A percentile compares a stretch with the other conserved stretches of the same genome.
These are phyloP conservation scores for Pissodes strobi DNA, from an alignment of 1,140 invertebrate species.

Conservation along the genomic window DNA sequence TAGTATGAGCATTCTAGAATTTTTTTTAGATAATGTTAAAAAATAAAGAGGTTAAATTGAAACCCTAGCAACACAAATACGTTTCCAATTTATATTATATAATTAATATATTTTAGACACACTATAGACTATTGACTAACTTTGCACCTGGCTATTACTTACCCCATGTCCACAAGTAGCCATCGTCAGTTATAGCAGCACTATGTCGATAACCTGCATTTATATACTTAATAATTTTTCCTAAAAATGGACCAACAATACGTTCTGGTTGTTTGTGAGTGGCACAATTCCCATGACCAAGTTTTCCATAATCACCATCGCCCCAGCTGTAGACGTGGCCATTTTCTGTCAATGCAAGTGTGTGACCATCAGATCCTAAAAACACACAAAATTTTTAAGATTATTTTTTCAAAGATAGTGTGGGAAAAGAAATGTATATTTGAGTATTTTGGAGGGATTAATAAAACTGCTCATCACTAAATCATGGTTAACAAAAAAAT, in stretches of 20 bases:
- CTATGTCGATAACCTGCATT: slow-evolving; percentile 69
- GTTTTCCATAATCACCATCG: slow-evolving; percentile 95
- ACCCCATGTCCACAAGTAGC: slow-evolving; percentile 64
- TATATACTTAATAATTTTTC: slow-evolving; percentile 60
- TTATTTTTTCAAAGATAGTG: neutral
- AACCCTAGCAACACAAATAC: no score
- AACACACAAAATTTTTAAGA: neutral
- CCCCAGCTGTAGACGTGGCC: slow-evolving; percentile 96
- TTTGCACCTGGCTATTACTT: no score
- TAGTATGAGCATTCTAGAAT: no score
- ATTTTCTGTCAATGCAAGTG: slow-evolving; percentile 90
- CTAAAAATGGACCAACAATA: slow-evolving; percentile 57
- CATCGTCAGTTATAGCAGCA: slow-evolving; percentile 63
- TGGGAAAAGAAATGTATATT: no score
- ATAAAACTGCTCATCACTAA: no score
- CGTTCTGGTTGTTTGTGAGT: slow-evolving; percentile 65
- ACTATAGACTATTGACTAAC: no score
- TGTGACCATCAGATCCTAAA: slow-evolving; percentile 76
- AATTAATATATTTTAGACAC: no score
- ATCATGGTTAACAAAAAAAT: no score
- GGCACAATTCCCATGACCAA: slow-evolving; percentile 69
- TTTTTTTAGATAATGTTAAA: no score
- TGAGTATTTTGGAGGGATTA: no score
- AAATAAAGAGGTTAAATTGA: no score
- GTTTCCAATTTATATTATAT: no score